Percentiles rank a stretch among this genome's conserved stretches.
phyloP scores from a whole-genome alignment of 1,140 invertebrate genomes.

The Pantala flavescens region DNA sequence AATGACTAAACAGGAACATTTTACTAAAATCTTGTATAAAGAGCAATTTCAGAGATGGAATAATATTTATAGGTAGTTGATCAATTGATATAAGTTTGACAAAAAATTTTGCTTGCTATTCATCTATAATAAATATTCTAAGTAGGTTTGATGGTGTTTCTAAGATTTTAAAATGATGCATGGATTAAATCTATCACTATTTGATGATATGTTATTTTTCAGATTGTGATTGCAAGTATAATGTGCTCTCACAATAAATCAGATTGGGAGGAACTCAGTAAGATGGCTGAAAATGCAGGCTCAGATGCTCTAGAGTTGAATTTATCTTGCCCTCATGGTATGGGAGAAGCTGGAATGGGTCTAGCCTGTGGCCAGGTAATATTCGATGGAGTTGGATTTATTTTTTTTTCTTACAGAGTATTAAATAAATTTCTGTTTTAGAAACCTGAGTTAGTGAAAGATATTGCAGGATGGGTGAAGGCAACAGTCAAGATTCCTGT shows the following conservation, averaged over 20 bases:
- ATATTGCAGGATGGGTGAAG: slow-evolving; percentile 86
- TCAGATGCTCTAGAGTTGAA: slow-evolving; percentile 93
- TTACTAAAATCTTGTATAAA: no score
- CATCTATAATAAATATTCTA: no score
- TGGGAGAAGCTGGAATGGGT: slow-evolving; percentile 97
- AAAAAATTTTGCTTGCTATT: no score
- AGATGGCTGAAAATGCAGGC: slow-evolving; percentile 69
- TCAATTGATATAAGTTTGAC: no score
- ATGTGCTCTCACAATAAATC: slow-evolving; percentile 83
- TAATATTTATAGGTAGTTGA: no score
- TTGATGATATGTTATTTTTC: slow-evolving; percentile 25
- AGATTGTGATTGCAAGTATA: slow-evolving; percentile 92
- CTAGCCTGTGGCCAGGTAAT: slow-evolving; percentile 88
- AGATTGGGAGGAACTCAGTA: slow-evolving; percentile 81
- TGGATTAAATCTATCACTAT: no score
- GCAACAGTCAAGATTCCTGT: slow-evolving; percentile 85
- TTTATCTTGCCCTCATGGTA: slow-evolving; percentile 95
- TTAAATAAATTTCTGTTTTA: slow-evolving; percentile 31
- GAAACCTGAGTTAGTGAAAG: slow-evolving; percentile 74
- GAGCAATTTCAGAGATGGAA: no score
- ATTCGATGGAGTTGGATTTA: background rate
- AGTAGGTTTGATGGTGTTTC: no score
- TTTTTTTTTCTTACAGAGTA: slow-evolving; percentile 6
- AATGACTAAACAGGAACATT: no score
- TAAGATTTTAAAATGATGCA: no score